These are phyloP conservation scores for Drosophila falleni DNA, from an alignment of 2,888 invertebrate genomes.

Conservation along the genomic window DNA sequence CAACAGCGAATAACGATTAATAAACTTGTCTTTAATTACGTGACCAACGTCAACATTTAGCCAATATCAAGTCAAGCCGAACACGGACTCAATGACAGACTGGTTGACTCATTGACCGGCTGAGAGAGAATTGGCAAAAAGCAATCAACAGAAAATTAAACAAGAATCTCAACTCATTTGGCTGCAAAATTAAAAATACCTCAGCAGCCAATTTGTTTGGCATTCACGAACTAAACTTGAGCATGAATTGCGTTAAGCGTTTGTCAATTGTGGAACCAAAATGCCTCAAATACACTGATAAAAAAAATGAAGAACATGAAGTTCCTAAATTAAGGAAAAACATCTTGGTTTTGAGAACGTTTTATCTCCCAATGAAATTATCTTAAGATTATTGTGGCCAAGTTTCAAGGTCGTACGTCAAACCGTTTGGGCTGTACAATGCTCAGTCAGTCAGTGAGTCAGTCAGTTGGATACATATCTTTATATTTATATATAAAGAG, in stretches of 20 bases:
- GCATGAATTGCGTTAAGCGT: conserved; percentile 74
- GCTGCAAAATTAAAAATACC: conserved; percentile 74
- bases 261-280: conserved; percentile 50
- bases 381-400: too few species aligned
- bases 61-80: conserved; percentile 32
- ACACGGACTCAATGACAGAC: conserved; percentile 31
- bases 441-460: too few species aligned
- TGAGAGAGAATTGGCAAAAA: conserved; percentile 44
- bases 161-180: conserved; percentile 66
- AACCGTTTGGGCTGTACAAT: too few species aligned
- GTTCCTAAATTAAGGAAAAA: too few species aligned
- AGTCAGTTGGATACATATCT: too few species aligned
- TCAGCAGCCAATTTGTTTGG: conserved; percentile 46
- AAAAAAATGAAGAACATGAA: too few species aligned
- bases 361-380: too few species aligned
- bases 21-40: conserved; percentile 74
- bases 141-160: conserved; percentile 74
- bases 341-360: too few species aligned
- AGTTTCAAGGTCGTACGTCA: too few species aligned
- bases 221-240: conserved; percentile 31
- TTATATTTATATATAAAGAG: too few species aligned
- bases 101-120: conserved; percentile 11
- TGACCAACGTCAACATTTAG: conserved; percentile 58
- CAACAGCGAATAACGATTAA: conserved; percentile 58
- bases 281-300: too few species aligned